These are phyloP conservation scores for Aspiorhynchus laticeps DNA, from an alignment of 2,113 vertebrate species.

Conservation along the genomic window DNA sequence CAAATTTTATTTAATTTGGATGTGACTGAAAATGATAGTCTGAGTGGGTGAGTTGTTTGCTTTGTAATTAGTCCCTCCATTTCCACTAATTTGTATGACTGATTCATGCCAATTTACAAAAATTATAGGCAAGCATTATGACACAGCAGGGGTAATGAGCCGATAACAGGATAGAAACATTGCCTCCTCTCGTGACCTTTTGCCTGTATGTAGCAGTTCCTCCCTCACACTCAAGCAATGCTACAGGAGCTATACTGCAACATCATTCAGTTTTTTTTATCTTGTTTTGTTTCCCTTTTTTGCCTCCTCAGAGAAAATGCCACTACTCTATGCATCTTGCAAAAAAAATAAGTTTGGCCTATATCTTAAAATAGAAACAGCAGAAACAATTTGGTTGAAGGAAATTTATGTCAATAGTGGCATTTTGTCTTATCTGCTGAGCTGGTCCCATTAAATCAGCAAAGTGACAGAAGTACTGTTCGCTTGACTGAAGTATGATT, in stretches of 20 bases:
- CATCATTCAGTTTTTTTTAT: background rate
- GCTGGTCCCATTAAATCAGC: background rate
- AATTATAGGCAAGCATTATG: background rate
- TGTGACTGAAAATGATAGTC: background rate
- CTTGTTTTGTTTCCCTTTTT: background rate
- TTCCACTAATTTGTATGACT: background rate
- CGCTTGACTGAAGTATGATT: background rate
- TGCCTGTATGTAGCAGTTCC: background rate
- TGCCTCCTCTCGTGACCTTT: background rate
- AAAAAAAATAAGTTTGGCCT: background rate
- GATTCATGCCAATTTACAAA: background rate
- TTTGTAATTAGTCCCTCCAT: background rate
- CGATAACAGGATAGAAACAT: background rate
- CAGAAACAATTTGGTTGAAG: background rate
- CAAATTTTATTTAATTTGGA: background rate
- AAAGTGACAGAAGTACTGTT: background rate
- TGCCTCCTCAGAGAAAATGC: background rate
- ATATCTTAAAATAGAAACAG: background rate
- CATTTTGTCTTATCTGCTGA: background rate
- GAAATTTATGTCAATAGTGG: background rate
- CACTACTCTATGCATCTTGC: background rate
- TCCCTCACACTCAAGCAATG: background rate
- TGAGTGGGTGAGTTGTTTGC: background rate
- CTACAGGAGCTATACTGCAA: background rate
- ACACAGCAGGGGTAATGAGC: background rate